Percentiles rank a stretch among this genome's conserved stretches.
phyloP scores from a whole-genome alignment of 1,140 invertebrate species.

The Drosophila parabipectinata region DNA sequence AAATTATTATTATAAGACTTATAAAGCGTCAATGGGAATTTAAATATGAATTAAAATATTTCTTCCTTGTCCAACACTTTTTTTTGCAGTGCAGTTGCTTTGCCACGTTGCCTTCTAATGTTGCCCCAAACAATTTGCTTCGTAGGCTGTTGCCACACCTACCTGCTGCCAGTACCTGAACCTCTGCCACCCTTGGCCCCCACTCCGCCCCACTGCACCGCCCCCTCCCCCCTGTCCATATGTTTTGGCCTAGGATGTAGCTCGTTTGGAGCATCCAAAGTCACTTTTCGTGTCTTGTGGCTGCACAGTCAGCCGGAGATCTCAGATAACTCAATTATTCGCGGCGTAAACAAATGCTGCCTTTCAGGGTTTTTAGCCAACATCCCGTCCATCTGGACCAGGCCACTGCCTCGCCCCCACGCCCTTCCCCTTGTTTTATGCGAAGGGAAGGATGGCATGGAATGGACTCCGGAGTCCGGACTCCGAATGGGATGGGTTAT shows the following conservation, averaged over 20 bases:
- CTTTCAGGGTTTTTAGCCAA: conserved; percentile 68
- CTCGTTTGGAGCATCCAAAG: conserved; percentile 35
- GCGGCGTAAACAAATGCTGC: conserved; percentile 83
- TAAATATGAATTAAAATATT: no score
- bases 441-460: conserved; percentile 17
- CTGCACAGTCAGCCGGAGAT: conserved; percentile 50
- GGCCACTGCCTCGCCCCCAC: neutral
- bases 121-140: conserved; percentile 74
- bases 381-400: conserved; percentile 28
- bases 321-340: conserved; percentile 84
- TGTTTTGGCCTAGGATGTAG: neutral
- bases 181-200: conserved; percentile 1
- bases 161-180: conserved; percentile 62
- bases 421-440: neutral
- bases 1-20: no score
- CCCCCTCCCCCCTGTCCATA: neutral
- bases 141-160: conserved; percentile 70
- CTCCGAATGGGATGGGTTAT: conserved; percentile 80
- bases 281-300: conserved; percentile 66
- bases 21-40: no score
- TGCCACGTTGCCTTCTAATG: conserved; percentile 66
- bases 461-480: conserved; percentile 25
- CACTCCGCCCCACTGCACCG: conserved; percentile 15
- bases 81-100: conserved; percentile 25
- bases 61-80: neutral